Evolutionary conservation across 2,113 vertebrate species (phyloP).

Genomic region (Erythrocercus mccallii): DNA sequence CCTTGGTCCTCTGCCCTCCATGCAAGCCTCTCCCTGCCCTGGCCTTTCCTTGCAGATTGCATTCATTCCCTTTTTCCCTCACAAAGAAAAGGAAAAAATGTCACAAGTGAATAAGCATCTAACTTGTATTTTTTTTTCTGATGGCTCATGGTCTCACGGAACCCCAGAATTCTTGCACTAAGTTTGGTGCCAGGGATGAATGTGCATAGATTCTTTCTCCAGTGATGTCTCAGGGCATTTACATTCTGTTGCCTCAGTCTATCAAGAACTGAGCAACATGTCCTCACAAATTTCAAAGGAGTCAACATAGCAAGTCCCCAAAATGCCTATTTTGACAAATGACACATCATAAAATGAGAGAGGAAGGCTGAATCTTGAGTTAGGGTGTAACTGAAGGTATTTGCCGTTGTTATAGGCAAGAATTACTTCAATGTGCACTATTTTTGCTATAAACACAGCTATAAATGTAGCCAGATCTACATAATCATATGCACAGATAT

Average conservation of each 20-base stretch:
- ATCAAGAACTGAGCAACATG: background rate
- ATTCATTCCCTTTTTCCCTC: background rate
- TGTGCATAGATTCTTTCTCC: background rate
- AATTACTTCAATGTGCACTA: background rate
- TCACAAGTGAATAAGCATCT: background rate
- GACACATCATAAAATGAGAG: background rate
- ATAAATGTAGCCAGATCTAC: background rate
- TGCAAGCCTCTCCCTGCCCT: background rate
- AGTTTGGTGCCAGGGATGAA: background rate
- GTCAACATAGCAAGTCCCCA: background rate
- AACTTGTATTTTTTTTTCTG: background rate
- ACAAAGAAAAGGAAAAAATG: background rate
- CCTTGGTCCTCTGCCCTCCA: background rate
- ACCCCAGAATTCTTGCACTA: background rate
- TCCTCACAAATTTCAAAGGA: background rate
- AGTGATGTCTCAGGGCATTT: background rate
- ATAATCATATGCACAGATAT: slow-evolving; percentile 29
- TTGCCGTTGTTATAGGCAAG: background rate
- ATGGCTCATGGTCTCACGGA: background rate
- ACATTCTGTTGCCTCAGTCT: background rate
- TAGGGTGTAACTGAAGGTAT: background rate
- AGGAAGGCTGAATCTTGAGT: background rate
- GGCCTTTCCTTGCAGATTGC: background rate
- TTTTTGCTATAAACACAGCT: background rate
- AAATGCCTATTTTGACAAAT: background rate